These are phyloP conservation scores for Rhodeus uyekii DNA, from an alignment of 2,797 vertebrate genomes.

Conservation along the genomic window DNA sequence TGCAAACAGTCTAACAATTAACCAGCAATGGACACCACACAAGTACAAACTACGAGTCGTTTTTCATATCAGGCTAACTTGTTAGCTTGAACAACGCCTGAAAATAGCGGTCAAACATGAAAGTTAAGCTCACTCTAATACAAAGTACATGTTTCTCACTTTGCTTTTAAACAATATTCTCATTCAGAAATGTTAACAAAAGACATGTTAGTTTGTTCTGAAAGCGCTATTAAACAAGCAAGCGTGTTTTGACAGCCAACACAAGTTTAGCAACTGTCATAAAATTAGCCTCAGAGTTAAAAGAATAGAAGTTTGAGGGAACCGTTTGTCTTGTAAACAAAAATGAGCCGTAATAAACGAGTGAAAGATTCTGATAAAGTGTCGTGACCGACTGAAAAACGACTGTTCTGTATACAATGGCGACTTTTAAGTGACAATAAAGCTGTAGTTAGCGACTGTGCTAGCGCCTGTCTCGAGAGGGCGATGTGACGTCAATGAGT, in stretches of 20 bases:
- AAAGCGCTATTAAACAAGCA: background rate
- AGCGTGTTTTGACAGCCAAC: constrained; percentile 32
- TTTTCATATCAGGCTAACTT: background rate
- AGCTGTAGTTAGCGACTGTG: constrained; percentile 52
- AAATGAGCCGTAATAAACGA: background rate
- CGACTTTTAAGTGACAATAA: constrained; percentile 54
- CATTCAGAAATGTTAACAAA: background rate
- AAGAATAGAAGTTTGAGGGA: constrained; percentile 49
- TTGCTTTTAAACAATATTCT: background rate
- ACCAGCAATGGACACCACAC: background rate
- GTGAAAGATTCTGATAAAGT: background rate
- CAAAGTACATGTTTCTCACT: background rate
- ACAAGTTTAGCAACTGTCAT: constrained; percentile 36
- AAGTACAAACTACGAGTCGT: background rate
- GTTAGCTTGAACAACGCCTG: background rate
- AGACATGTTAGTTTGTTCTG: background rate
- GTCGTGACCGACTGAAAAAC: background rate
- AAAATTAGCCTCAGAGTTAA: constrained; percentile 56
- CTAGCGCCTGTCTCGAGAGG: constrained; percentile 64
- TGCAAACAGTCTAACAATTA: background rate
- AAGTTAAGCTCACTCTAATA: background rate
- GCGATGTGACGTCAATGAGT: constrained; percentile 79
- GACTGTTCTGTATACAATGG: background rate
- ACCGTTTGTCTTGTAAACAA: background rate
- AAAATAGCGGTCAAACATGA: background rate